Base-by-base conservation (phyloP, 2,888 invertebrate genomes). In the Spodoptera littoralis region DNA sequence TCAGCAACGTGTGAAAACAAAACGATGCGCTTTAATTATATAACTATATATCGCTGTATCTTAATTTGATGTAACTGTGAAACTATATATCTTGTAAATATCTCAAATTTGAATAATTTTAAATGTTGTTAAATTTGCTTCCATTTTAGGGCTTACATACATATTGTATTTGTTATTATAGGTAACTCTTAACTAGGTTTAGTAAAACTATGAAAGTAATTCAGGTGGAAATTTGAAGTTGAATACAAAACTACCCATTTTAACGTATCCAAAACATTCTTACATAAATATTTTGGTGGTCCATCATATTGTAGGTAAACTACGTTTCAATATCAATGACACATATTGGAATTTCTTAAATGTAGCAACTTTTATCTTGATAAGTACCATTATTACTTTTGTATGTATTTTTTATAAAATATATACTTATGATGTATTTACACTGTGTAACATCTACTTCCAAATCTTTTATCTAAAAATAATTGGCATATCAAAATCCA, bases 401-500 rank as follows among this genome's bases (percentile, higher is more conserved):
- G 91, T 93, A 93, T 93, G 91, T 94, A 94, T 93, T 94, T 76
- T 94, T 93, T 94, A 90, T 93, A 93, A 91, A 92, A 91, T 92
- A 92, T 93, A 93, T 92, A 92, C 90, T 78, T 79, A 86, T 83
- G 84, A 88, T 87, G 88, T 92, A 93, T 93, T 92, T 93, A 94
- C 90, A 93, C 84, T 88, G 84, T 88, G 84, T 88, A 90, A 91
- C 84, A 81, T 90, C 88, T 90, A 90, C 91, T 93, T 93, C 92
- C 92, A 92, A 88, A 87, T 83, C 84, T 83, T 88, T 87, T 88
- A 89, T 89, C 88, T 85, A 75, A 70, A 89, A 89, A 88, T 86
- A 87, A 94, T 93, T 94, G 95, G 95, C 95, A 95, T 95, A 95
- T 95, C 95, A 95, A 93, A 89, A 91, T 91, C 93, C 93, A 90